Percentiles rank a stretch among this genome's conserved stretches.
Evolutionary conservation across 2,888 invertebrate species (phyloP).

Genomic region (Eupithecia dodoneata): DNA sequence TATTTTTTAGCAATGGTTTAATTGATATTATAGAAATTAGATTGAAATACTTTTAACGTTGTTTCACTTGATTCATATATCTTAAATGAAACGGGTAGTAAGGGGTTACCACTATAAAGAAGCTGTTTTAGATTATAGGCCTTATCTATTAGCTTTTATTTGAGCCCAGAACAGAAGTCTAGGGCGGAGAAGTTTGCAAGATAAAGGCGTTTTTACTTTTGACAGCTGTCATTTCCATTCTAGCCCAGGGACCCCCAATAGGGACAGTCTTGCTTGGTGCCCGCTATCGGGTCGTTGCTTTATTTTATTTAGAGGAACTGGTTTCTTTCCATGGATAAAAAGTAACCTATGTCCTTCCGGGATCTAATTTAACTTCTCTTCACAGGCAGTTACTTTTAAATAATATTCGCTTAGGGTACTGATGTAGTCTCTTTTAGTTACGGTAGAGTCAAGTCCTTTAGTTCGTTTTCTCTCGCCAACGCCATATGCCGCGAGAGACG

Average conservation of each 20-base stretch:
- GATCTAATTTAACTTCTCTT: background rate
- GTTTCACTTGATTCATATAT: background rate
- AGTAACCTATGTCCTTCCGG: background rate
- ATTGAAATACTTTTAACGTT: background rate
- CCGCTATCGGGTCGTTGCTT: background rate
- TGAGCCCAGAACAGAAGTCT: background rate
- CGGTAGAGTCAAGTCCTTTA: slow-evolving; percentile 51
- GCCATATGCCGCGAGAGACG: slow-evolving; percentile 65
- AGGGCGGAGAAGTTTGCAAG: background rate
- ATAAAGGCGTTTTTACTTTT: background rate
- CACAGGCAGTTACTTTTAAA: background rate
- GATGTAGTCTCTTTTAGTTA: background rate
- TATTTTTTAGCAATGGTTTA: background rate
- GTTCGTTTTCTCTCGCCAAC: slow-evolving; percentile 66
- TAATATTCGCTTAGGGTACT: background rate
- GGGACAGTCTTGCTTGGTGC: no score
- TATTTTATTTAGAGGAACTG: background rate
- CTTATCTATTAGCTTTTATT: background rate
- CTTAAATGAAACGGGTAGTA: background rate
- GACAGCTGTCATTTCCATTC: background rate
- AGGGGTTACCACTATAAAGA: background rate
- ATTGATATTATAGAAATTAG: background rate
- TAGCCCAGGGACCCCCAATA: background rate
- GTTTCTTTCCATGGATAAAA: background rate
- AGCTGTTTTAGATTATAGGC: background rate